A percentile compares a stretch with the other conserved stretches of the same genome.
Conservation (phyloP, 2,888 invertebrate genomes). For the Spodoptera exigua region DNA sequence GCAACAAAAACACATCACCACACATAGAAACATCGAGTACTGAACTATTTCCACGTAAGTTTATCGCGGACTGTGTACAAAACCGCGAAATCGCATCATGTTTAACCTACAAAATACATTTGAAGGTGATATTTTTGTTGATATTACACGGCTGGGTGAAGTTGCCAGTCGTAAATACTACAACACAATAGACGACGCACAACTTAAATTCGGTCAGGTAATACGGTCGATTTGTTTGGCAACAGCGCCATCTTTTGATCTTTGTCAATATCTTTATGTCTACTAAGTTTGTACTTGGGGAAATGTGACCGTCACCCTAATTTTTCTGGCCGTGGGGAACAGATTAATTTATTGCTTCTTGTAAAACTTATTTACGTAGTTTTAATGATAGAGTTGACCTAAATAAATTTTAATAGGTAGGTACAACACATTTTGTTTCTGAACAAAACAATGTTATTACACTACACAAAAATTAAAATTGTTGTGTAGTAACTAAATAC, state of each 20-base stretch:
- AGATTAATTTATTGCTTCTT: neutral
- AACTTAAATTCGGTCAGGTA: conserved; percentile 75
- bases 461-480: too few relatives aligned
- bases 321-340: conserved; percentile 9
- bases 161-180: conserved; percentile 57
- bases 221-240: conserved; percentile 60
- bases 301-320: conserved; percentile 16
- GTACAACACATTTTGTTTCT: too few relatives aligned
- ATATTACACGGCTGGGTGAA: conserved; percentile 76
- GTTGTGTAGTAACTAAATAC: too few relatives aligned
- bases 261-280: conserved; percentile 30
- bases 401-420: neutral
- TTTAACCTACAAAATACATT: conserved; percentile 89
- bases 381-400: neutral
- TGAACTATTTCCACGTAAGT: conserved; percentile 66
- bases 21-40: conserved; percentile 64
- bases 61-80: conserved; percentile 80
- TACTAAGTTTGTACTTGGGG: conserved; percentile 5
- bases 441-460: too few relatives aligned
- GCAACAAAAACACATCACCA: conserved; percentile 58
- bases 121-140: conserved; percentile 90
- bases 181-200: conserved; percentile 52
- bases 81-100: conserved; percentile 84
- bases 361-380: neutral
- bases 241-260: conserved; percentile 79